These are phyloP conservation scores for Dasypolia templi DNA, from an alignment of 2,888 invertebrate genomes.

Conservation along the genomic window DNA sequence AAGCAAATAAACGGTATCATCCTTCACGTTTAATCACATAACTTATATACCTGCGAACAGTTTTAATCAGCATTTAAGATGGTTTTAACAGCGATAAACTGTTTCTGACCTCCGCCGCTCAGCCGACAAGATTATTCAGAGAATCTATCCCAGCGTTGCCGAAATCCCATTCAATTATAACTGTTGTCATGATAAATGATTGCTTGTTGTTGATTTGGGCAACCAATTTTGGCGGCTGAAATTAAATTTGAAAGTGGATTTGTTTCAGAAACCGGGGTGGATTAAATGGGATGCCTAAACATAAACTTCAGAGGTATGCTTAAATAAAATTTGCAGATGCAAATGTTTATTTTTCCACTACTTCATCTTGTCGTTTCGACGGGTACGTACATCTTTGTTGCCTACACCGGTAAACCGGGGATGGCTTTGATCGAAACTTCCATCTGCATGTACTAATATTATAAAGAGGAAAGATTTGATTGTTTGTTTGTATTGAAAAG, in stretches of 20 bases:
- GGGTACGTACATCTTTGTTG: no score
- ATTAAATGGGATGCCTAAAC: background rate
- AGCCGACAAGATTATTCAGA: slow-evolving; percentile 6
- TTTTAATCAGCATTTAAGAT: slow-evolving; percentile 4
- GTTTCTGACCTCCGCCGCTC: background rate
- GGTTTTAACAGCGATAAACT: slow-evolving; percentile 13
- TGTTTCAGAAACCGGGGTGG: background rate
- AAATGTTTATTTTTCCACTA: no score
- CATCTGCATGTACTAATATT: no score
- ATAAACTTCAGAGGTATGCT: background rate
- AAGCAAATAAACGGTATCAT: background rate
- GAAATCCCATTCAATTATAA: slow-evolving; percentile 20
- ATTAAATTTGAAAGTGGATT: slow-evolving; percentile 14
- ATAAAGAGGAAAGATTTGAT: no score
- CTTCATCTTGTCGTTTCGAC: no score
- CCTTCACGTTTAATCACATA: background rate
- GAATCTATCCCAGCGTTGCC: background rate
- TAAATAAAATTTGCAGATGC: no score
- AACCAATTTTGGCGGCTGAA: slow-evolving; percentile 25
- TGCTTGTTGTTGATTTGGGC: slow-evolving; percentile 24
- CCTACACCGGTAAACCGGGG: no score
- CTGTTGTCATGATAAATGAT: background rate
- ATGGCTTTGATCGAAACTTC: no score
- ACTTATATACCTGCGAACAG: background rate
- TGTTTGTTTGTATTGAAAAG: no score